A percentile compares a stretch with the other conserved stretches of the same genome.
Conservation (phyloP, 1,140 invertebrate genomes). For the Drosophila nigromelanica region DNA sequence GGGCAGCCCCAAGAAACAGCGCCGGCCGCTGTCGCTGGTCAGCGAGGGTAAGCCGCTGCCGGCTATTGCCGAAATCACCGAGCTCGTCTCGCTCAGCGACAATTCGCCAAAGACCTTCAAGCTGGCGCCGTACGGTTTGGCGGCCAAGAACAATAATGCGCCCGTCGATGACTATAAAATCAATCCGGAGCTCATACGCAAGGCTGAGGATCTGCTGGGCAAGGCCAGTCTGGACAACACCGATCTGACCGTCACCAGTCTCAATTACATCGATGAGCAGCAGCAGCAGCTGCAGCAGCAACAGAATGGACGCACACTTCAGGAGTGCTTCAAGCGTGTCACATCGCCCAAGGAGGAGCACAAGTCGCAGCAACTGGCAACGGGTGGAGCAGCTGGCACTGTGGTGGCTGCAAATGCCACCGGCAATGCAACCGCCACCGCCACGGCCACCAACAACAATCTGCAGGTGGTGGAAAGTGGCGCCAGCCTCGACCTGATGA, state of each 20-base stretch:
- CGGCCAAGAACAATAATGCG: slow-evolving; percentile 69
- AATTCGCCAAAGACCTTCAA: slow-evolving; percentile 82
- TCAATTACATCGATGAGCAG: slow-evolving; percentile 86
- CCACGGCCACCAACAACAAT: slow-evolving; percentile 59
- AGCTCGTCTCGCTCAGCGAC: slow-evolving; percentile 84
- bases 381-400: background rate
- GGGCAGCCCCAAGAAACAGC: slow-evolving; percentile 85
- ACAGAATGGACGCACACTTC: slow-evolving; percentile 65
- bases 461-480: slow-evolving; percentile 84
- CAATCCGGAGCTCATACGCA: slow-evolving; percentile 79
- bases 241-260: slow-evolving; percentile 86
- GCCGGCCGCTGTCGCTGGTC: slow-evolving; percentile 84
- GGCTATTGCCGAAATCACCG: slow-evolving; percentile 85
- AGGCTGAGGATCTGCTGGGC: slow-evolving; percentile 81
- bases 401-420: background rate
- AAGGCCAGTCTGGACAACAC: slow-evolving; percentile 85
- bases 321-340: slow-evolving; percentile 68
- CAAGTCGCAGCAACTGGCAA: slow-evolving; percentile 12
- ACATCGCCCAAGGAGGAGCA: slow-evolving; percentile 69
- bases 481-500: slow-evolving; percentile 79
- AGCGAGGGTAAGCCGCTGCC: slow-evolving; percentile 85
- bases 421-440: slow-evolving; percentile 12
- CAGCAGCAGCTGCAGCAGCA: slow-evolving; percentile 64
- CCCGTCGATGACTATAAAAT: slow-evolving; percentile 77
- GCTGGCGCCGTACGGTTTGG: slow-evolving; percentile 65